A percentile compares a stretch with the other conserved stretches of the same genome.
These are phyloP conservation scores for Diprion similis DNA, from an alignment of 1,140 invertebrate genomes.

Conservation along the genomic window DNA sequence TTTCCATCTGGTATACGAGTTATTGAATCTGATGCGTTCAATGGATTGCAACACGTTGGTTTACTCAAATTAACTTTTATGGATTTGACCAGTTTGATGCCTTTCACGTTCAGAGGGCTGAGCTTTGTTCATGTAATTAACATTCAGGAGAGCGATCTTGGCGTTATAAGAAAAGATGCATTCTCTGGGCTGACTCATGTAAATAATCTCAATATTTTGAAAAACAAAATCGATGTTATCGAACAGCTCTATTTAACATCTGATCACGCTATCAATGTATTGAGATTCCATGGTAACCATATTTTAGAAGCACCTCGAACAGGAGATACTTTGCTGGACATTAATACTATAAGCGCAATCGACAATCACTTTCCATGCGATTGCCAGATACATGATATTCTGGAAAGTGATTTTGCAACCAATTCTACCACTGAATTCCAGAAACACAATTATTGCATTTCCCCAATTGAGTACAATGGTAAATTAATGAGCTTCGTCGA, in stretches of 20 bases:
- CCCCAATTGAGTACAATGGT: constrained; percentile 80
- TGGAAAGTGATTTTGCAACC: constrained; percentile 76
- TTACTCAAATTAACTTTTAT: constrained; percentile 80
- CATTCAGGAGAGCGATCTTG: constrained; percentile 81
- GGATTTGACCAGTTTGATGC: constrained; percentile 74
- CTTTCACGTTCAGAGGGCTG: constrained; percentile 78
- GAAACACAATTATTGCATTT: constrained; percentile 83
- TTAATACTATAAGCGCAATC: constrained; percentile 71
- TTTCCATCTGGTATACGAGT: constrained; percentile 77
- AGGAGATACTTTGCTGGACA: constrained; percentile 69
- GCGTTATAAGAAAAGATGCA: constrained; percentile 72
- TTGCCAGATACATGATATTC: constrained; percentile 77
- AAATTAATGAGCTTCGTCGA: constrained; percentile 74
- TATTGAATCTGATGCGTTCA: constrained; percentile 80
- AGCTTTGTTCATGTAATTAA: constrained; percentile 75
- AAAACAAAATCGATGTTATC: constrained; percentile 84
- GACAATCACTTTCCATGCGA: constrained; percentile 86
- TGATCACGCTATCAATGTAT: constrained; percentile 71
- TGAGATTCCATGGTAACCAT: constrained; percentile 82
- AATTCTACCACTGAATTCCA: constrained; percentile 71
- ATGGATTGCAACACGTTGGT: constrained; percentile 78
- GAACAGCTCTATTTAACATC: constrained; percentile 73
- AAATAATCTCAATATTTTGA: constrained; percentile 74
- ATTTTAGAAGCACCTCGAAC: constrained; percentile 76
- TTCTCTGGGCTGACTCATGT: constrained; percentile 76